Percentiles rank a stretch among this genome's conserved stretches.
phyloP scores from a whole-genome alignment of 1,140 invertebrate genomes.

The Acromyrmex charruanus region DNA sequence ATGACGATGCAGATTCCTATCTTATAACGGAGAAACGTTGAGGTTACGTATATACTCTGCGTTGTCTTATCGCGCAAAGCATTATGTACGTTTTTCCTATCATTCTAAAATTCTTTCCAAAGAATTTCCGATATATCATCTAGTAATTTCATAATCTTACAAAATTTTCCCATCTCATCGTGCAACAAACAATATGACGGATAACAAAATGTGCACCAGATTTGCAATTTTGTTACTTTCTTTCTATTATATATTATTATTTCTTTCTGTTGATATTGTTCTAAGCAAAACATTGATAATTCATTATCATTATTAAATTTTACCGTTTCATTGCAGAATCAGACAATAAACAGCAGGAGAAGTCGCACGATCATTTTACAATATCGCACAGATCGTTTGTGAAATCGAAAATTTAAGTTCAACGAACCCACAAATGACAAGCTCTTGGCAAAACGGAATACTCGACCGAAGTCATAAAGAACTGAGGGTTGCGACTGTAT shows the following conservation, averaged over 20 bases:
- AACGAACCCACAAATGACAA: background rate
- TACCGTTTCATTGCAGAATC: background rate
- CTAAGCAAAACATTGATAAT: too few species aligned
- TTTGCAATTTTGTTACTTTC: background rate
- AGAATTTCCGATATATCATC: background rate
- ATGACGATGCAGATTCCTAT: background rate
- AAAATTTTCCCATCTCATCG: background rate
- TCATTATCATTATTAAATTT: background rate
- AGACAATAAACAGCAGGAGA: background rate
- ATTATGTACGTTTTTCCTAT: background rate
- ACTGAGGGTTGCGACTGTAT: background rate
- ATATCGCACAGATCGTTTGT: background rate
- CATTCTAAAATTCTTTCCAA: background rate
- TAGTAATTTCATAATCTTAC: background rate
- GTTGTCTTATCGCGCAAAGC: conserved; percentile 17
- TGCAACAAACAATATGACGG: background rate
- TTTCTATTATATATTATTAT: background rate
- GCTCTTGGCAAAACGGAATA: background rate
- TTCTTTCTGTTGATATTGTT: background rate
- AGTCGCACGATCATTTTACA: background rate
- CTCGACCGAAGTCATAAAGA: conserved; percentile 3
- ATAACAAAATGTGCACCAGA: background rate
- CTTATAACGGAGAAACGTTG: too few species aligned
- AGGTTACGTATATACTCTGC: background rate
- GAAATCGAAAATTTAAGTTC: background rate